Conservation (phyloP, 35 echinoderm and acorn worm species). For the Patiria miniata region DNA sequence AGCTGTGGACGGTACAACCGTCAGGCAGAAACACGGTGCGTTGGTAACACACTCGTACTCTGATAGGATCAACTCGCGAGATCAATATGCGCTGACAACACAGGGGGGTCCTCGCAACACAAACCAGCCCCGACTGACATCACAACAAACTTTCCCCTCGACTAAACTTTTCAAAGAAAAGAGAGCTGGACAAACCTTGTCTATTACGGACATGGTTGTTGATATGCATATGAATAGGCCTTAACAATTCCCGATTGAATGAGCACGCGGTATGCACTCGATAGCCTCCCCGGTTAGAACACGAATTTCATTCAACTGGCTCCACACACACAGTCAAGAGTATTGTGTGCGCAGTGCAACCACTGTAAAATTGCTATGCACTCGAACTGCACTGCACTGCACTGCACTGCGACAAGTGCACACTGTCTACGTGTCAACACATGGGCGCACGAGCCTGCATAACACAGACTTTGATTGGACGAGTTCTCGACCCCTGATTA, state of each 20-base stretch:
- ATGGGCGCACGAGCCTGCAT: not conserved
- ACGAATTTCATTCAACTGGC: not conserved
- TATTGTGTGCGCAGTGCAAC: too few relatives aligned
- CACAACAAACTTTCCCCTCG: constrained; percentile 10
- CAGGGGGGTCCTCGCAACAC: not conserved
- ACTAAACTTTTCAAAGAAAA: constrained; percentile 13
- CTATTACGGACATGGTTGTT: constrained; percentile 22
- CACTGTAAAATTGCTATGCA: too few relatives aligned
- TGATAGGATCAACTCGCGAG: too few relatives aligned
- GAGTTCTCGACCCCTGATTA: not conserved
- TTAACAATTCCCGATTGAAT: not conserved
- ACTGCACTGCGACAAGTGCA: not conserved
- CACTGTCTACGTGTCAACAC: not conserved
- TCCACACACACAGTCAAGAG: not conserved
- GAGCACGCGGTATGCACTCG: not conserved
- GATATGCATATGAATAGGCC: constrained; percentile 18
- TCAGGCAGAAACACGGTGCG: not conserved
- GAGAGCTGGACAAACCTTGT: constrained; percentile 12
- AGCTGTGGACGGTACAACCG: not conserved
- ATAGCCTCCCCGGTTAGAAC: not conserved
- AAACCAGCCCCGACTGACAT: constrained; percentile 1
- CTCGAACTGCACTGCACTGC: not conserved
- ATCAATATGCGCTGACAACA: not conserved
- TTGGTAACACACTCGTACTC: not conserved
- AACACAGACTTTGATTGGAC: not conserved